Evolutionary conservation across 2,797 vertebrate species (phyloP), one percentile per base, ranked within the genome.

Genomic region (Neostethus bicornis): DNA sequence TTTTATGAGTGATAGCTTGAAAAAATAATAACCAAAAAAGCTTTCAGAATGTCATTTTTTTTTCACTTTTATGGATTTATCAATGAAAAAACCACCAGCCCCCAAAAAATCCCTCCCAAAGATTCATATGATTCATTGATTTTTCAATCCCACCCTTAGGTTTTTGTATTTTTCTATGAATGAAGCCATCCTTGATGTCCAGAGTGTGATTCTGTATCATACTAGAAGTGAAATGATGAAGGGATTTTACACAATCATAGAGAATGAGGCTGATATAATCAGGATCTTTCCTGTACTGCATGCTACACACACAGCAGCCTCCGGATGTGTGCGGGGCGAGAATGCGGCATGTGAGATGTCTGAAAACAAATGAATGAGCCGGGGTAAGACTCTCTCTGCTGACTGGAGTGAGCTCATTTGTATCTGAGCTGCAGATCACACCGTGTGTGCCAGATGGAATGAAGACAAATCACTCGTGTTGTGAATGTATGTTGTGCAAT

Each of bases 291-390:
- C 44, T 35, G 7, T 38, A 35, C 55, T 47, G 53, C 44, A 28
- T 14, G 21, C 12, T 48, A 68, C 50, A 44, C 42, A 56, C 25
- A 56, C 20, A 62, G 9, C 31, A 41, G 28, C 47, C 49, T 23
- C 50, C 7, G 10, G 38, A 67, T 63, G 53, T 31, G 35, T 51
- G 38, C 14, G 50, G 53, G 69, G 58, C 69, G 67, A 77, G 63
- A 73, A 62, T 48, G 39, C 65, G 48, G 45, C 39, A 66, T 51
- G 42, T 66, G 28, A 26, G 48, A 34, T 60, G 61, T 48, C 60
- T 54, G 39, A 73, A 59, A 79, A 51, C 6, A 20, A 80, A 57
- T 82, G 73, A 77, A 82, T 43, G 73, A 74, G 57, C 47, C 41
- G 20, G 49, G 57, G 55, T 55, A 57, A 73, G 63, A 61, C 39